Evolutionary conservation across 1,140 invertebrate genomes (phyloP).

Genomic region (Campodea augens): DNA sequence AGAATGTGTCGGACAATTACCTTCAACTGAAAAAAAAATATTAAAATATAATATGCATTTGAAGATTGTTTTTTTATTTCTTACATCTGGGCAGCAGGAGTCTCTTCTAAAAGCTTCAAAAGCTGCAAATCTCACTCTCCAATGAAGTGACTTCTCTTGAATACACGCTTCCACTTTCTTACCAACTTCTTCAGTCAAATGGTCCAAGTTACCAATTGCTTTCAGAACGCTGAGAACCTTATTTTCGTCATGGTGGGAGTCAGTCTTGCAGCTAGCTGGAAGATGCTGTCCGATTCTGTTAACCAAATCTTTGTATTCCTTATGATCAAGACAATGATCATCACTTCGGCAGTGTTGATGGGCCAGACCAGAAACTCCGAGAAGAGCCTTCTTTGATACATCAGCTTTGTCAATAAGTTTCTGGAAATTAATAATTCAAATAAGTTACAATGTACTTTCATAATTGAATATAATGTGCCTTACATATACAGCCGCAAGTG

Average conservation of each 20-base stretch:
- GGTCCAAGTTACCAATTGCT: slow-evolving; percentile 58
- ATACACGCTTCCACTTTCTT: slow-evolving; percentile 43
- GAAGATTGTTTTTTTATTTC: slow-evolving; percentile 13
- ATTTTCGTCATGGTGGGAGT: neutral
- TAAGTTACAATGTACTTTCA: too few species aligned
- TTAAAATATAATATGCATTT: slow-evolving; percentile 9
- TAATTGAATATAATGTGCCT: too few species aligned
- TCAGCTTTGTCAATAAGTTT: too few species aligned
- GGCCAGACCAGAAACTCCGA: neutral
- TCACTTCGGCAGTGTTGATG: neutral
- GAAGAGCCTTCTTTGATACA: neutral
- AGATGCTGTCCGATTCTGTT: neutral
- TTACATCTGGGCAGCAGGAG: slow-evolving; percentile 40
- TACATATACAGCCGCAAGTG: too few species aligned
- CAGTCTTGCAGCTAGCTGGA: neutral
- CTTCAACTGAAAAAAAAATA: slow-evolving; percentile 25
- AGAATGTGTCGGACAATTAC: slow-evolving; percentile 35
- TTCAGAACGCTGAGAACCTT: slow-evolving; percentile 54
- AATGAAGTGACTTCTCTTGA: slow-evolving; percentile 36
- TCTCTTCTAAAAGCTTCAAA: slow-evolving; percentile 53
- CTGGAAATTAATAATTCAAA: too few species aligned
- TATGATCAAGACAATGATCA: neutral
- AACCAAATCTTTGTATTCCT: neutral
- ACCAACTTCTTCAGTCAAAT: slow-evolving; percentile 37
- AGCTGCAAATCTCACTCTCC: slow-evolving; percentile 54